Percentiles rank a stretch among this genome's conserved stretches.
These are phyloP conservation scores for Clarias macrocephalus DNA, from an alignment of 2,113 vertebrate species.

Conservation along the genomic window DNA sequence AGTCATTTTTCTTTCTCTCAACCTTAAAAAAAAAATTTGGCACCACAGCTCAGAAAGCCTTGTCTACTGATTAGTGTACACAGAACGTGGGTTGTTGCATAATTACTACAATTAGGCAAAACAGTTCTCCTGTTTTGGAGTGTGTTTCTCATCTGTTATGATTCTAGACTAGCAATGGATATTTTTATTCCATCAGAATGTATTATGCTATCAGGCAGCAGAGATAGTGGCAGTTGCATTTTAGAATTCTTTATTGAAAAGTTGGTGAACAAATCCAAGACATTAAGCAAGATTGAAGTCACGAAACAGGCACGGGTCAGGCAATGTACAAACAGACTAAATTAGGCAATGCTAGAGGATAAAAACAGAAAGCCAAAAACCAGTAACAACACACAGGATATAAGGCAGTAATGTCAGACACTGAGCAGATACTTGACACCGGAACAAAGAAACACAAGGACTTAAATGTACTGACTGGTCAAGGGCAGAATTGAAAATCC, in stretches of 20 bases:
- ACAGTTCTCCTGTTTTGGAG: neutral
- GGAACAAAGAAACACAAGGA: neutral
- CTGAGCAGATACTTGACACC: neutral
- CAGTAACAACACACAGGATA: neutral
- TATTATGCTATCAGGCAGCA: neutral
- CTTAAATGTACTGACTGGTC: neutral
- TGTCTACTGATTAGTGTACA: neutral
- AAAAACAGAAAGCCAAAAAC: neutral
- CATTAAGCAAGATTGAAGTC: neutral
- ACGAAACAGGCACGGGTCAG: neutral
- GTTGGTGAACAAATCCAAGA: neutral
- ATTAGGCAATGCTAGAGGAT: neutral
- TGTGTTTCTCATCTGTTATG: neutral
- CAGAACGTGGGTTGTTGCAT: constrained; percentile 5
- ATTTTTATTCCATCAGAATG: neutral
- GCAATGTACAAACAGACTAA: neutral
- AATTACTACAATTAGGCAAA: constrained; percentile 23
- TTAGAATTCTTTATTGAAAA: neutral
- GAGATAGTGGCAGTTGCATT: neutral
- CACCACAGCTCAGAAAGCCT: neutral
- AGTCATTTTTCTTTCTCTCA: neutral
- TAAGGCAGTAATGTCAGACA: neutral
- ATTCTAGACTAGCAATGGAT: neutral
- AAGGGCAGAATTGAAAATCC: neutral
- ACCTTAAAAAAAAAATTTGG: neutral